Evolutionary conservation across 2,888 invertebrate genomes (phyloP), one percentile per base, ranked within the genome.

Genomic region (Charanyca ferruginea): DNA sequence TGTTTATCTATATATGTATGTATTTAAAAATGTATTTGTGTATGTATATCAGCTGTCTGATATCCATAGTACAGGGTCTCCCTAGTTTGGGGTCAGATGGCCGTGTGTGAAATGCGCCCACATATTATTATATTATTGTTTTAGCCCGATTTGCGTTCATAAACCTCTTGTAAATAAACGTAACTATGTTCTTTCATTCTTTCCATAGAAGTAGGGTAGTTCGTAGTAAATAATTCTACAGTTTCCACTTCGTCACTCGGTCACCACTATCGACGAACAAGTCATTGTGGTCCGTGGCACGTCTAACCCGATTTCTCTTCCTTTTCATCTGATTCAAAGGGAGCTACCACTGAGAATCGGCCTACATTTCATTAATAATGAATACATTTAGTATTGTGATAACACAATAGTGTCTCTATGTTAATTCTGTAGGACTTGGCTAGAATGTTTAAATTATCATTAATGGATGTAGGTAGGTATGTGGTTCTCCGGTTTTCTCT

Each of bases 291-390:
- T 69, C 70, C 79, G 52, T 48, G 42, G 62, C 79, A 81, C 83
- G 81, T 77, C 74, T 76, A 85, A 80, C 81, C 83, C 74, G 80
- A 86, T 86, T 86, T 84, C 81, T 73, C 81, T 79, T 75, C 80
- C 84, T 78, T 84, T 85, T 83, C 83, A 84, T 80, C 69, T 51
- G 66, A 79, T 80, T 79, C 78, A 79, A 79, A 81, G 77, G 79
- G 75, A 77, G 70, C 73, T 54, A 58, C 77, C 65, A 72, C 66
- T 61, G 76, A 81, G 73, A 73, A 81, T 73, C 66, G 83, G 55
- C 73, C 82, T 59, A 83, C 77, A 81, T 83, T 82, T 69, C 65
- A 67, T 74, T 79, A 67, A 69, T 81, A 81, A 83, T 81, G 77
- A 77, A 83, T 79, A 76, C 70, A 74, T 79, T 69, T 67, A 35